Evolutionary conservation across 2,888 invertebrate genomes (phyloP), one percentile per base, ranked within the genome.

Genomic region (Dryobota labecula): DNA sequence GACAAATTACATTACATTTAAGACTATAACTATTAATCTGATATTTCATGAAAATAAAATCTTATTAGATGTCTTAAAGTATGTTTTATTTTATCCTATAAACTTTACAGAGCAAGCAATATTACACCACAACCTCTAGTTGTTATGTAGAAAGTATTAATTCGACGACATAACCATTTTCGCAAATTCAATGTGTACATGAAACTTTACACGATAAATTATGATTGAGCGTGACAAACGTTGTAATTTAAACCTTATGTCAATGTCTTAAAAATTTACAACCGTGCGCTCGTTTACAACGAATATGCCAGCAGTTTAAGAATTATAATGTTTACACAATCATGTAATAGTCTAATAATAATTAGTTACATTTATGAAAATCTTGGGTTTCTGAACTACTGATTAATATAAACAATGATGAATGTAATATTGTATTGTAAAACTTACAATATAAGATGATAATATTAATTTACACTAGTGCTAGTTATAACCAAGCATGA

Each of bases 31-130:
- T 67, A 71, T 57, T 75, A 53, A 61, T 83, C 71, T 76, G 63
- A 74, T 85, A 84, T 76, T 83, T 56, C 63, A 78, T 75, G 54
- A 70, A 81, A 85, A 78, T 78, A 73, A 84, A 85, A 84, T 66
- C 57, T 73, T 85, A 73, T 61, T 82, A 81, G 58, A 73, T 79
- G 79, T 79, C 76, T 47, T 43, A 54, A 56, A 51, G 9, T 65
- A 49, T 73, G 49, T 85, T 73, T 74, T 64, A 70, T 78, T 83
- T 58, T 36, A 20, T 24, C 24, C 13, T 60, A 54, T 51, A 20
- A 61, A 47, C 13, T 69, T 69, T 68, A 67, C 66, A 68, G 38
- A 64, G 47, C 45, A 56, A 58, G 41, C 54, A 20, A 49, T 41
- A 30, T 27, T 38, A 36, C 9, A 36, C 30, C 79, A 64, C n/a